Evolutionary conservation across 2,888 invertebrate genomes (phyloP).

Genomic region (Melipona beecheii): DNA sequence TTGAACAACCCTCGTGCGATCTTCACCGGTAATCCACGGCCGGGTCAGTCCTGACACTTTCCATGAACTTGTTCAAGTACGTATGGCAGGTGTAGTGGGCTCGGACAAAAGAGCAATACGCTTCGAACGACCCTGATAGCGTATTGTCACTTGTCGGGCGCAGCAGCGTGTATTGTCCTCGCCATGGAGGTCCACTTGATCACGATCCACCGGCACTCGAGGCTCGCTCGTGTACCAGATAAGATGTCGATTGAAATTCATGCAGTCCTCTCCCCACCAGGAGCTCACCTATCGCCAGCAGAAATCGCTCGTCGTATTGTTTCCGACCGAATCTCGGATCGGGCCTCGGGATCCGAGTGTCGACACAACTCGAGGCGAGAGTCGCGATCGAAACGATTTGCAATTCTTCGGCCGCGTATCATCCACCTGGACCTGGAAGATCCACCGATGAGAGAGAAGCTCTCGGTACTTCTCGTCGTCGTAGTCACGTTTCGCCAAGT

Average conservation of each 20-base stretch:
- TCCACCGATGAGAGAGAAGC: background rate
- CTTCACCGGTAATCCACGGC: constrained; percentile 55
- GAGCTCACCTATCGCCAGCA: constrained; percentile 70
- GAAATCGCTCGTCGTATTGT: constrained; percentile 74
- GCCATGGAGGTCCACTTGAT: constrained; percentile 84
- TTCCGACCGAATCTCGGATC: constrained; percentile 69
- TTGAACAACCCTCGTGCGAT: constrained; percentile 51
- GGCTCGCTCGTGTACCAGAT: constrained; percentile 80
- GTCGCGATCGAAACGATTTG: constrained; percentile 50
- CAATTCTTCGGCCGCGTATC: constrained; percentile 28
- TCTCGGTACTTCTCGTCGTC: background rate
- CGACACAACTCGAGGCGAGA: constrained; percentile 55
- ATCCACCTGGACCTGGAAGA: background rate
- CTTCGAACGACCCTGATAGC: constrained; percentile 78
- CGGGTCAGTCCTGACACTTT: constrained; percentile 65
- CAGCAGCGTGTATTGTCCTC: constrained; percentile 82
- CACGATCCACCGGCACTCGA: constrained; percentile 82
- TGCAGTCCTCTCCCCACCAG: constrained; percentile 71
- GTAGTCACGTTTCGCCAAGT: background rate
- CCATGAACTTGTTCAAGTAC: constrained; percentile 65
- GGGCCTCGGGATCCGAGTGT: constrained; percentile 30
- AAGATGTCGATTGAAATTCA: constrained; percentile 84
- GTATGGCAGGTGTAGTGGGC: constrained; percentile 70
- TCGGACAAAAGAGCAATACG: constrained; percentile 83
- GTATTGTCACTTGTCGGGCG: constrained; percentile 80